Conservation (phyloP, 64 coral and sea anemone genomes). For the Hydrozoanthus tunicans region DNA sequence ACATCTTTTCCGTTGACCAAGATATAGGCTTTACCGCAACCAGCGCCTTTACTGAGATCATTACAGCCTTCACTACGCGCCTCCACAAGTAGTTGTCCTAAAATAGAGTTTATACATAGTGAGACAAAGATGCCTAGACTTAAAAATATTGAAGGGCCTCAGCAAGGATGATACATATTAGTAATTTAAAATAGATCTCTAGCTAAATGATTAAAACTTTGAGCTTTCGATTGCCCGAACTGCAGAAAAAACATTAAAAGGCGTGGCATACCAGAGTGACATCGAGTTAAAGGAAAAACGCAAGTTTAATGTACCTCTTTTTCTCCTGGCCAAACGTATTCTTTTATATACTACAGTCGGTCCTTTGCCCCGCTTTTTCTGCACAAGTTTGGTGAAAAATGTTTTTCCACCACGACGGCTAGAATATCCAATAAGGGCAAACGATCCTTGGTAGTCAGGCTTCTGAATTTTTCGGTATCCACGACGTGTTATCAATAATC, state of each 20-base stretch:
- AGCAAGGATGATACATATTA: no score
- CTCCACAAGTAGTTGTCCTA: constrained; percentile 19
- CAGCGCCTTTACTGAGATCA: constrained; percentile 11
- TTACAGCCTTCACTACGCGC: constrained; percentile 22
- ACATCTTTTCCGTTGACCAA: constrained; percentile 42
- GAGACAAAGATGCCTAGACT: no score
- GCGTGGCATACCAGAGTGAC: no score
- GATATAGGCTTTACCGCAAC: constrained; percentile 25
- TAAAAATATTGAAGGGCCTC: no score
- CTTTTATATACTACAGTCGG: background rate
- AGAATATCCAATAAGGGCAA: constrained; percentile 21
- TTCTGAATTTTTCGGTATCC: background rate
- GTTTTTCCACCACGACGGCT: background rate
- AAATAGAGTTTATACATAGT: background rate
- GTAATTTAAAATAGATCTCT: no score
- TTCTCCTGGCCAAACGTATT: background rate
- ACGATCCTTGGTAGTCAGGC: background rate
- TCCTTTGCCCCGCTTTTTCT: constrained; percentile 17
- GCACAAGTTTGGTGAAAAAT: background rate
- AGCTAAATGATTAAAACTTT: no score
- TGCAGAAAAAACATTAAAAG: no score
- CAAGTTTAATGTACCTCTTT: background rate
- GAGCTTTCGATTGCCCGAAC: no score
- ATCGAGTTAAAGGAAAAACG: background rate
- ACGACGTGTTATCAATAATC: background rate